Evolutionary conservation across 2,888 invertebrate species (phyloP).

Genomic region (Tiphia femorata): DNA sequence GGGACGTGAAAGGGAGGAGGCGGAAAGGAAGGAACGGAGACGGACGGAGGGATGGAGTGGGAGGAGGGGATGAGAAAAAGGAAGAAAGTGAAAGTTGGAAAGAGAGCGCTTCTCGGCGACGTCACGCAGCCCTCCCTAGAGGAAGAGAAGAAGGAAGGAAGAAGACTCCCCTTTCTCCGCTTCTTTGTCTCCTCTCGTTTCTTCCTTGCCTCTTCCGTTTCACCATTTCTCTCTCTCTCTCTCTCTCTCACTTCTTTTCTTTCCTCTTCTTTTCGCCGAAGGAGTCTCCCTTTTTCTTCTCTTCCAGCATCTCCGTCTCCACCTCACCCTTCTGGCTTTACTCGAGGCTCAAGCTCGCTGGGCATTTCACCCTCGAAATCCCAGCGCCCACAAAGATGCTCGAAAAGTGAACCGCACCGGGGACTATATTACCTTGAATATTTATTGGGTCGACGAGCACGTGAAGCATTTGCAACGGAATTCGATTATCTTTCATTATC

Average conservation of each 20-base stretch:
- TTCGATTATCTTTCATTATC: too few relatives aligned
- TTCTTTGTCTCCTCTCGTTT: constrained; percentile 37
- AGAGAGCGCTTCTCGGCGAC: too few relatives aligned
- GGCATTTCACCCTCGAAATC: constrained; percentile 32
- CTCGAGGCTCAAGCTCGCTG: constrained; percentile 30
- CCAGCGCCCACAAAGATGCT: neutral
- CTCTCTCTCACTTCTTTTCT: constrained; percentile 4
- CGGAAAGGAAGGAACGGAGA: too few relatives aligned
- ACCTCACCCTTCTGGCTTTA: constrained; percentile 24
- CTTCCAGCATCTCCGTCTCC: constrained; percentile 9
- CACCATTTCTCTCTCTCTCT: constrained; percentile 12
- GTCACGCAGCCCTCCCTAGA: too few relatives aligned
- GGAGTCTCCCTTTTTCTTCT: constrained; percentile 14
- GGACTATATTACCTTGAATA: too few relatives aligned
- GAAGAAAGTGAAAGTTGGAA: too few relatives aligned
- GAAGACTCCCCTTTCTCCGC: constrained; percentile 26
- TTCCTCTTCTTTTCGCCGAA: constrained; percentile 17
- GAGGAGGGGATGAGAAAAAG: too few relatives aligned
- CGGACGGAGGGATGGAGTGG: too few relatives aligned
- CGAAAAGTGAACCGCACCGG: neutral
- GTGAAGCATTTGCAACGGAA: too few relatives aligned
- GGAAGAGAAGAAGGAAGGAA: constrained; percentile 29
- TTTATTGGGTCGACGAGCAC: too few relatives aligned
- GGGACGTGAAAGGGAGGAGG: too few relatives aligned
- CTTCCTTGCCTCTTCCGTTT: neutral